These are phyloP conservation scores for Salarias fasciatus DNA, from an alignment of 2,797 vertebrate genomes.

Conservation along the genomic window DNA sequence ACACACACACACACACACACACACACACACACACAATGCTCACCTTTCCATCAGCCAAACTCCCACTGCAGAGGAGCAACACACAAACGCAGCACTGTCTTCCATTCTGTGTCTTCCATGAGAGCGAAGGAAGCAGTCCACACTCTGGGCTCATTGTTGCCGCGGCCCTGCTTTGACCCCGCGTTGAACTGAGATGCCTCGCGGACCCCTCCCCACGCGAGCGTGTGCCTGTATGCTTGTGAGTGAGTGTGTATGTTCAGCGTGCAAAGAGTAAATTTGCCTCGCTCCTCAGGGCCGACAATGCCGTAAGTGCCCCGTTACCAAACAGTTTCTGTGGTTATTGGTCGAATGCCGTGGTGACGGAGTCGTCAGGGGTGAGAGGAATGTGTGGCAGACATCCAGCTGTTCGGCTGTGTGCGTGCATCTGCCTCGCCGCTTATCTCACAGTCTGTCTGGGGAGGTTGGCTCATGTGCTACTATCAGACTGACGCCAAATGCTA, in stretches of 20 bases:
- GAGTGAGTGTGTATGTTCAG: slow-evolving; percentile 45
- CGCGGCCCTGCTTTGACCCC: slow-evolving; percentile 57
- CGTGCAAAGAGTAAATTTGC: slow-evolving; percentile 76
- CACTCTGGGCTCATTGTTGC: slow-evolving; percentile 43
- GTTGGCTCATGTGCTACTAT: too few species aligned
- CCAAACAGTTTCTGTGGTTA: slow-evolving; percentile 81
- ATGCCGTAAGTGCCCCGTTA: slow-evolving; percentile 71
- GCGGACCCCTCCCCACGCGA: neutral
- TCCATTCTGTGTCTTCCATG: slow-evolving; percentile 42
- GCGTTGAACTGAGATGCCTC: slow-evolving; percentile 69
- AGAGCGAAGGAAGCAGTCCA: slow-evolving; percentile 52
- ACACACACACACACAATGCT: slow-evolving; percentile 37
- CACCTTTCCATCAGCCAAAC: slow-evolving; percentile 60
- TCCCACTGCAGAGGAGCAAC: slow-evolving; percentile 65
- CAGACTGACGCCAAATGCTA: neutral
- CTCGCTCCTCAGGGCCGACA: slow-evolving; percentile 58
- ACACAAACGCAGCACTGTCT: slow-evolving; percentile 60
- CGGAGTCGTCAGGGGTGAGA: slow-evolving; percentile 75
- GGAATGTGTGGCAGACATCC: slow-evolving; percentile 79
- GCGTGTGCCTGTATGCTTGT: slow-evolving; percentile 34
- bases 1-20: too few species aligned
- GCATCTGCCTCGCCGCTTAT: neutral
- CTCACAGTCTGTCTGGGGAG: too few species aligned
- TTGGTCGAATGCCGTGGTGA: slow-evolving; percentile 80
- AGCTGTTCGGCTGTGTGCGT: slow-evolving; percentile 47